Conservation (phyloP, 2,113 vertebrate genomes). For the Sprattus sprattus region DNA sequence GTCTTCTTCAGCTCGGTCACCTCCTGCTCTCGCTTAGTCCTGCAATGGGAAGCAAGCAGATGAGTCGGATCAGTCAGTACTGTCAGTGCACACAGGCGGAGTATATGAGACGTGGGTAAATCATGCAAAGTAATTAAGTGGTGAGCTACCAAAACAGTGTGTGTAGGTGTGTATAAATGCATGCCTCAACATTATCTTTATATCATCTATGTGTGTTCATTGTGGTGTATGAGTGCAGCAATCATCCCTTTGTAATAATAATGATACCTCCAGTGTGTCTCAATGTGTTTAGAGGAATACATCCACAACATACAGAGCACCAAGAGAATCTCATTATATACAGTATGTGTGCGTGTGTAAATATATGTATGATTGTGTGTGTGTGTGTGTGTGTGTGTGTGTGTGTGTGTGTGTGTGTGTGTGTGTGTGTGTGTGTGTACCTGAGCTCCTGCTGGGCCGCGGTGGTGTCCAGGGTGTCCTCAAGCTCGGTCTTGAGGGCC, state of each 20-base stretch:
- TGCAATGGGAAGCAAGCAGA: conserved; percentile 48
- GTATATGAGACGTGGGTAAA: neutral
- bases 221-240: neutral
- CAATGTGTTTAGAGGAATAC: neutral
- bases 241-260: neutral
- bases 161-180: neutral
- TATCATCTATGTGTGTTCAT: neutral
- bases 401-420: neutral
- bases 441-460: conserved; percentile 97
- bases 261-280: neutral
- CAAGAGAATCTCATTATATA: neutral
- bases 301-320: neutral
- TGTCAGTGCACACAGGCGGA: neutral
- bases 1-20: conserved; percentile 96
- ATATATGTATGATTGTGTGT: neutral
- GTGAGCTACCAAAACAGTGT: neutral
- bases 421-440: conserved; percentile 57
- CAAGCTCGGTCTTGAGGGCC: conserved; percentile 94
- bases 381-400: neutral
- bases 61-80: neutral
- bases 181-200: neutral
- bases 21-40: conserved; percentile 94
- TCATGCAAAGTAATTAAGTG: neutral
- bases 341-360: neutral
- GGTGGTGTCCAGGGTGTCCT: conserved; percentile 95